Base-by-base conservation (phyloP, 2,888 invertebrate species). In the Hololepta plana region DNA sequence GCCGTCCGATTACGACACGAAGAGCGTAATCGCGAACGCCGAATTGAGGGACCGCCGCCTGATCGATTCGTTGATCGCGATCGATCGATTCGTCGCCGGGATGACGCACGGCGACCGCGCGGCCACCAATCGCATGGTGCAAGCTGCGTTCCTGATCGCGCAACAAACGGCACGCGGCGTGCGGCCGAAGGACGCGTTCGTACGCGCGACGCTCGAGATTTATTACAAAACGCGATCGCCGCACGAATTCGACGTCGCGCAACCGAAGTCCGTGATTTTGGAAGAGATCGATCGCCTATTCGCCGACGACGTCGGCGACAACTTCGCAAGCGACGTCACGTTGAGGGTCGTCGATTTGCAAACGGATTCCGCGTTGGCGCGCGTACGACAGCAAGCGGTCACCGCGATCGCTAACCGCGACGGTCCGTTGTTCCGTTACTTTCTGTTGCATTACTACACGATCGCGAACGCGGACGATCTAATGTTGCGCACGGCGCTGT, bases 121-220 rank as follows among this genome's bases (percentile, higher is more conserved):
- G n/a, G n/a, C n/a, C n/a, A n/a, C n/a, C n/a, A 64, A 65, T 12
- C 68, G 75, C 40, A 52, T 82, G 16, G 49, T 77, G 8, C 72
- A 72, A 46, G 63, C 67, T 1, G 63, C 71, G 0, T 65, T 67
- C 37, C 48, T 77, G 30, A 61, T 68, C 20, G 59, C 61, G 26
- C 74, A 77, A 46, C 71, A 74, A 48, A 45, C 71, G 20, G 51
- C 62, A 3, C 57, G 72, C 24, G 76, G 75, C 1, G 60, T 67
- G 26, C 45, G 60, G 1, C 44, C 57, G n/a, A 40, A 45, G 7
- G 51, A 54, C n/a, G 68, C 76, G 1, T 52, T 76, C 31, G 38
- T 51, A 3, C 61, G 59, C 25, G 62, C 68, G 30, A 68, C 69
- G 35, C 49, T 63, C 1, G 74, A 76, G 43, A 67, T 77, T 8